These are phyloP conservation scores for Augiades crinisus DNA, from an alignment of 2,888 invertebrate species.

Conservation along the genomic window DNA sequence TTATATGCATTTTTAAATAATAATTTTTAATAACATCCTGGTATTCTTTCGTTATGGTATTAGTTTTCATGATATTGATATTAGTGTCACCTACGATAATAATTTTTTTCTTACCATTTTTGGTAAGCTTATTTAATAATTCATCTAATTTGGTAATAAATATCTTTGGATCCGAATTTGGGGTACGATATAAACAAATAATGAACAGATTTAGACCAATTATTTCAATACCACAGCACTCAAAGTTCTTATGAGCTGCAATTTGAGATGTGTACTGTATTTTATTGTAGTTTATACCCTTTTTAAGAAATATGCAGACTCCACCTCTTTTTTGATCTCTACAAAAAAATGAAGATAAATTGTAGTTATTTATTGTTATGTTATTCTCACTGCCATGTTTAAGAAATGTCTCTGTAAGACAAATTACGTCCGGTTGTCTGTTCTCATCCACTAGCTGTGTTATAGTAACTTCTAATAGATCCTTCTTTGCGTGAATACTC, in stretches of 20 bases:
- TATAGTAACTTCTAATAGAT: constrained; percentile 20
- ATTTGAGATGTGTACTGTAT: background rate
- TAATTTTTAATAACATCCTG: constrained; percentile 2
- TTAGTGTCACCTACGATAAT: constrained; percentile 5
- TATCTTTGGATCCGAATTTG: background rate
- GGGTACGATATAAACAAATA: constrained; percentile 9
- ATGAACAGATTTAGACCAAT: background rate
- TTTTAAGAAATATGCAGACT: constrained; percentile 24
- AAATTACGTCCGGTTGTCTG: constrained; percentile 18
- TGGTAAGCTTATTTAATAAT: background rate
- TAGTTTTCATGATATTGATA: background rate
- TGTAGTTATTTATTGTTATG: constrained; percentile 18
- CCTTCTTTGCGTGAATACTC: constrained; percentile 17
- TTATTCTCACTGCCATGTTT: constrained; percentile 9
- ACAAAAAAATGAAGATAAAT: constrained; percentile 13
- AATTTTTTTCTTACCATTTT: background rate
- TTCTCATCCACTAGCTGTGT: constrained; percentile 6
- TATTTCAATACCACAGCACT: constrained; percentile 12
- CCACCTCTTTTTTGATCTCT: constrained; percentile 26
- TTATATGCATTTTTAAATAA: constrained; percentile 22
- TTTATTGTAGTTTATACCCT: background rate
- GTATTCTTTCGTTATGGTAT: background rate
- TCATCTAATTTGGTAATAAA: constrained; percentile 2
- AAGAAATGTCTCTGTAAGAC: constrained; percentile 27
- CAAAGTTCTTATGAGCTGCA: background rate